Evolutionary conservation across 2,888 invertebrate species (phyloP).

Genomic region (Timandra comae): DNA sequence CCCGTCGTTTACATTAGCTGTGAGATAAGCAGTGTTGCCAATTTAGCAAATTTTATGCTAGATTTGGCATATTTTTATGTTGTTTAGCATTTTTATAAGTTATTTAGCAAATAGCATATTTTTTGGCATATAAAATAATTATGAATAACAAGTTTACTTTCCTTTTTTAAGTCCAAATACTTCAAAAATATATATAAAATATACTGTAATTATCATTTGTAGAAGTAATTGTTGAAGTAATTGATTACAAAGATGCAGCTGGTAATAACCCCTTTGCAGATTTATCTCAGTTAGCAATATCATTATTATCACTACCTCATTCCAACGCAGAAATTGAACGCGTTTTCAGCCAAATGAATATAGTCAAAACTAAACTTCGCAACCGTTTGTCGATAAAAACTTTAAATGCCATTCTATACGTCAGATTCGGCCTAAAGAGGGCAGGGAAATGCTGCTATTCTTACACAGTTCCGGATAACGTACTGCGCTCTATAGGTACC

Average conservation of each 20-base stretch:
- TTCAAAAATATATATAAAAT: no score
- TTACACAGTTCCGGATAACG: conserved; percentile 12
- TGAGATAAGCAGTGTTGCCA: conserved; percentile 1
- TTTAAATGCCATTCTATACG: conserved; percentile 12
- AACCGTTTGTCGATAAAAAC: conserved; percentile 5
- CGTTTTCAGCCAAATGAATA: conserved; percentile 6
- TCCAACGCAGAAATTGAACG: conserved; percentile 7
- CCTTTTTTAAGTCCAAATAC: not conserved
- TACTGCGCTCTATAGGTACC: not conserved
- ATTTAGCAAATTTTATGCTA: not conserved
- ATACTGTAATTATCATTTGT: no score
- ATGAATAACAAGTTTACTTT: not conserved
- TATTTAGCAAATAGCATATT: not conserved
- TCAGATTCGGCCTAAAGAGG: conserved; percentile 13
- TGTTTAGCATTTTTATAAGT: not conserved
- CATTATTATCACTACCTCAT: conserved; percentile 7
- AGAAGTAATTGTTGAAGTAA: conserved; percentile 3
- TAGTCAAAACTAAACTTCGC: conserved; percentile 6
- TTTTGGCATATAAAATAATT: not conserved
- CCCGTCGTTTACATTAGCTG: no score
- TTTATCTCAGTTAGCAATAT: conserved; percentile 6
- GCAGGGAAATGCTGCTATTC: conserved; percentile 11
- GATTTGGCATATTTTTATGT: not conserved
- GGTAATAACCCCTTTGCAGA: conserved; percentile 15
- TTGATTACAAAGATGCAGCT: conserved; percentile 14